phyloP scores from a whole-genome alignment of 2,797 vertebrate species.

The Oryzias dopingdopingensis region DNA sequence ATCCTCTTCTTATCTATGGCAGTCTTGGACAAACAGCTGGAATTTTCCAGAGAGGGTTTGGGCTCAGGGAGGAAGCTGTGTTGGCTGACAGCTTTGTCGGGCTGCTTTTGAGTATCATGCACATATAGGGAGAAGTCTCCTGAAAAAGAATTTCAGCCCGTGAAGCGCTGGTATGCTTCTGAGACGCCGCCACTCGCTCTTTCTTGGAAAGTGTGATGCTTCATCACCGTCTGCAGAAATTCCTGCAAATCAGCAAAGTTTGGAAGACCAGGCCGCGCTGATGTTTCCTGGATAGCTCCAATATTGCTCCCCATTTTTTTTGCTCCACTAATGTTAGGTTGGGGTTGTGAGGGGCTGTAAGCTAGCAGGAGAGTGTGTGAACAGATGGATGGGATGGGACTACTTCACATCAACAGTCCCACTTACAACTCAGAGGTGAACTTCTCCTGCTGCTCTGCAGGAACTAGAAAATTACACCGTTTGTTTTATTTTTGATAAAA shows the following conservation, averaged over 20 bases:
- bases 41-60: constrained; percentile 66
- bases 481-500: too few relatives aligned
- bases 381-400: too few relatives aligned
- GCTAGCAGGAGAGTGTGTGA: too few relatives aligned
- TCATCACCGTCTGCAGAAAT: constrained; percentile 61
- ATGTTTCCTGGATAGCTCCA: too few relatives aligned
- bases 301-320: too few relatives aligned
- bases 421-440: too few relatives aligned
- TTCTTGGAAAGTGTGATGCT: constrained; percentile 56
- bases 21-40: constrained; percentile 56
- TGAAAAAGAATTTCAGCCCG: constrained; percentile 55
- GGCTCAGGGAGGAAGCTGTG: constrained; percentile 31
- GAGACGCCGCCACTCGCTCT: constrained; percentile 23
- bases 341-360: too few relatives aligned
- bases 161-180: constrained; percentile 57
- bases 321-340: too few relatives aligned
- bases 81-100: constrained; percentile 27
- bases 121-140: constrained; percentile 63
- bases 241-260: constrained; percentile 54
- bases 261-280: constrained; percentile 21
- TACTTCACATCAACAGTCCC: too few relatives aligned
- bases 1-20: constrained; percentile 61
- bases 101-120: constrained; percentile 44
- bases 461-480: too few relatives aligned
- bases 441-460: too few relatives aligned